Percentiles rank a stretch among this genome's conserved stretches.
These are phyloP conservation scores for Meles meles DNA, from an alignment of 2,113 vertebrate species.

Conservation along the genomic window DNA sequence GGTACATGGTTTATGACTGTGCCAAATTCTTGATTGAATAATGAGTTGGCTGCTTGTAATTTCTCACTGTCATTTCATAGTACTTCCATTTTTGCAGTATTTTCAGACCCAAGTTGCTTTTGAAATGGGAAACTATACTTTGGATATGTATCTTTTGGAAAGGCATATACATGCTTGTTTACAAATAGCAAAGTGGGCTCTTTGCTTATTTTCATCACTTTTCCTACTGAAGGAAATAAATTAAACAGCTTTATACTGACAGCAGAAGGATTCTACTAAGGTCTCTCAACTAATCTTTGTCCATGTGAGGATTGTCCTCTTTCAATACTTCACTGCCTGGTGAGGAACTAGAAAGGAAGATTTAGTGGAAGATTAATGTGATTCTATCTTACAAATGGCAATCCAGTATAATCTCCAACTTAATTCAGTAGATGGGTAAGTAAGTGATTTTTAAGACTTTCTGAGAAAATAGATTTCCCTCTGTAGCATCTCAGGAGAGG, in stretches of 20 bases:
- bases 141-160: conserved; percentile 51
- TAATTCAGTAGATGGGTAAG: conserved; percentile 64
- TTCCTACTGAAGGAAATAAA: conserved; percentile 44
- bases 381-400: conserved; percentile 56
- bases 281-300: conserved; percentile 44
- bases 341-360: conserved; percentile 56
- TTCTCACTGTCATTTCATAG: conserved; percentile 71
- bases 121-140: conserved; percentile 61
- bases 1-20: conserved; percentile 60
- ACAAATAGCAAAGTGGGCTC: conserved; percentile 27
- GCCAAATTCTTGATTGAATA: conserved; percentile 73
- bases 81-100: conserved; percentile 59
- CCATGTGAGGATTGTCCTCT: conserved; percentile 46
- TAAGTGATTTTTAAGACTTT: conserved; percentile 64
- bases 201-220: conserved; percentile 28
- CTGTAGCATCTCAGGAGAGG: neutral
- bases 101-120: conserved; percentile 60
- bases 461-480: conserved; percentile 38
- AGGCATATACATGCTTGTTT: conserved; percentile 33
- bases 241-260: conserved; percentile 16
- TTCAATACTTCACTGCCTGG: conserved; percentile 29
- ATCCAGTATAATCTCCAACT: conserved; percentile 45
- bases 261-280: conserved; percentile 8
- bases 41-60: conserved; percentile 69
- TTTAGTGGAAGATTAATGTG: conserved; percentile 59